A percentile compares a stretch with the other conserved stretches of the same genome.
These are phyloP conservation scores for Magallana angulata DNA, from an alignment of 1,140 invertebrate species.

Conservation along the genomic window DNA sequence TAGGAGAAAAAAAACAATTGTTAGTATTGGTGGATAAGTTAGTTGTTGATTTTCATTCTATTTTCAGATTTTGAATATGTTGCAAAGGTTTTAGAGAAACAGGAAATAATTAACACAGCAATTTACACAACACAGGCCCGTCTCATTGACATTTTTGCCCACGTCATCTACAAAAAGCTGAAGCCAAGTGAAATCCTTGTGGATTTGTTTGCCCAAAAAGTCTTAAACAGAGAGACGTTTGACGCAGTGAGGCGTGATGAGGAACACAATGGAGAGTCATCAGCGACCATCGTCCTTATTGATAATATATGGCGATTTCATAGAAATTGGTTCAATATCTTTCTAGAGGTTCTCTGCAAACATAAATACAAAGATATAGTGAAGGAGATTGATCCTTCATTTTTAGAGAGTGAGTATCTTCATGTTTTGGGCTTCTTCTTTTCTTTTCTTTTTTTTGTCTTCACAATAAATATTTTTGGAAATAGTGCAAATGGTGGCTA, in stretches of 20 bases:
- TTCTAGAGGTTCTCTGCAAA: not conserved
- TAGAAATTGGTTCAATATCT: not conserved
- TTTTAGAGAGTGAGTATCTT: conserved; percentile 10
- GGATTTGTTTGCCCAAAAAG: not conserved
- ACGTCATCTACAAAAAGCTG: not conserved
- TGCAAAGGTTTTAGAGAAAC: not conserved
- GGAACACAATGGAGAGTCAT: not conserved
- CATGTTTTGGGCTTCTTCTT: no score
- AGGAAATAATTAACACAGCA: not conserved
- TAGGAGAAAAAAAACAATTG: not conserved
- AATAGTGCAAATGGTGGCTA: no score
- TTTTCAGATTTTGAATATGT: conserved; percentile 3
- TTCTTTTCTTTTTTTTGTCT: not conserved
- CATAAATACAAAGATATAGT: not conserved
- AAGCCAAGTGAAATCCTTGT: conserved; percentile 11
- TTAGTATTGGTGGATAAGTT: no score
- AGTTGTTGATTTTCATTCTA: not conserved
- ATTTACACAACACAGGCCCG: not conserved
- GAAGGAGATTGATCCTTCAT: not conserved
- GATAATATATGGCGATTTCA: conserved; percentile 26
- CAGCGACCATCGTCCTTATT: conserved; percentile 3
- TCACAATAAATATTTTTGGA: no score
- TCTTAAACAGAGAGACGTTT: not conserved
- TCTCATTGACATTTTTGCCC: conserved; percentile 28
- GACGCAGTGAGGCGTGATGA: conserved; percentile 1